Evolutionary conservation across 2,888 invertebrate genomes (phyloP).

Genomic region (Thalpophila matura): DNA sequence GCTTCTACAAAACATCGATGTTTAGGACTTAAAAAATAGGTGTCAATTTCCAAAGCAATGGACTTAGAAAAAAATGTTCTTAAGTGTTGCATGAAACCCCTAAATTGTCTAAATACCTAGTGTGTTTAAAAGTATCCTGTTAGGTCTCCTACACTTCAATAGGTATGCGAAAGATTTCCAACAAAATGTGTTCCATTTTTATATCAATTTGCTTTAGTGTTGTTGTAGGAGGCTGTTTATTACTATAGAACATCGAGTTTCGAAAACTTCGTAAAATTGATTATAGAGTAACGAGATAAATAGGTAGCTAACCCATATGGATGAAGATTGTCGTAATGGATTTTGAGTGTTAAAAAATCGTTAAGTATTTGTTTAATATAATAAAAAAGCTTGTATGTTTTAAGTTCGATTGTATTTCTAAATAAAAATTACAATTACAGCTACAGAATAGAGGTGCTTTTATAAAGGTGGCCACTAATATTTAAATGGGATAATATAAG

Average conservation of each 20-base stretch:
- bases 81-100: slow-evolving; percentile 17
- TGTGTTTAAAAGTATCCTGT: not conserved
- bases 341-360: slow-evolving; percentile 15
- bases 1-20: slow-evolving; percentile 49
- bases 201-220: slow-evolving; percentile 60
- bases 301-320: slow-evolving; percentile 28
- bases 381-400: slow-evolving; percentile 3
- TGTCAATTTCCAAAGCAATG: slow-evolving; percentile 50
- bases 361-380: slow-evolving; percentile 16
- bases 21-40: slow-evolving; percentile 35
- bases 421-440: slow-evolving; percentile 42
- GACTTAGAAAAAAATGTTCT: slow-evolving; percentile 20
- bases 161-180: slow-evolving; percentile 57
- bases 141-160: slow-evolving; percentile 37
- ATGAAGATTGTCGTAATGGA: slow-evolving; percentile 19
- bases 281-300: slow-evolving; percentile 38
- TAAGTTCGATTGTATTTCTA: slow-evolving; percentile 33
- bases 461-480: slow-evolving; percentile 51
- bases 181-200: slow-evolving; percentile 66
- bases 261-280: slow-evolving; percentile 34
- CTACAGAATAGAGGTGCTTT: slow-evolving; percentile 58
- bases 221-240: slow-evolving; percentile 33
- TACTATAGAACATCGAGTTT: slow-evolving; percentile 31
- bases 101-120: slow-evolving; percentile 26
- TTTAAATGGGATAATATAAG: slow-evolving; percentile 33